Evolutionary conservation across 2,888 invertebrate species (phyloP).

Genomic region (Oxystoma pomonae): DNA sequence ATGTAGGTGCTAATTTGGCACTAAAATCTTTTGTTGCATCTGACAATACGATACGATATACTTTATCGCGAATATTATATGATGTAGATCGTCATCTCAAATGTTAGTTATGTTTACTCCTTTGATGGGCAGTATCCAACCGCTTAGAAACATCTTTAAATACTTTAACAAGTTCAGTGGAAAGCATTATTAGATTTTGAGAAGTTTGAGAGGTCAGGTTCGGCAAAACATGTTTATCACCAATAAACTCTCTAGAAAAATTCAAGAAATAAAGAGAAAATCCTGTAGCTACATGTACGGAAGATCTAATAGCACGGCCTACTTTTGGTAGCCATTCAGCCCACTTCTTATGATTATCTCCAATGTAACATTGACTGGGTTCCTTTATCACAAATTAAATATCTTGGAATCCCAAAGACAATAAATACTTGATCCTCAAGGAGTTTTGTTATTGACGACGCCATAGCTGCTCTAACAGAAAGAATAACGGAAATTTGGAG

Average conservation of each 20-base stretch:
- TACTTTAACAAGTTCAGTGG: conserved; percentile 1
- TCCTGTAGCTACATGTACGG: not conserved
- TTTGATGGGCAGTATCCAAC: not conserved
- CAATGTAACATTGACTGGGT: not conserved
- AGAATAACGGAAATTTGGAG: too few relatives aligned
- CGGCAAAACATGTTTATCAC: too few relatives aligned
- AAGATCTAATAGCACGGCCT: not conserved
- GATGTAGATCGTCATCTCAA: too few relatives aligned
- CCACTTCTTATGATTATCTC: not conserved
- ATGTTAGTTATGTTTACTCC: too few relatives aligned
- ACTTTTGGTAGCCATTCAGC: not conserved
- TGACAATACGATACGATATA: not conserved
- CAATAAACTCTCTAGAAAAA: not conserved
- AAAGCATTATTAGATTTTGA: not conserved
- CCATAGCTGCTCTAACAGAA: too few relatives aligned
- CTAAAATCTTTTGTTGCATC: not conserved
- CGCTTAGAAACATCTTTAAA: not conserved
- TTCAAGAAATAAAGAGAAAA: not conserved
- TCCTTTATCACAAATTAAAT: not conserved
- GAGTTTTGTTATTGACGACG: too few relatives aligned
- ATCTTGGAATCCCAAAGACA: not conserved
- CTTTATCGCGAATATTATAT: not conserved
- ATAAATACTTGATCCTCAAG: not conserved
- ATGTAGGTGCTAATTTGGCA: not conserved
- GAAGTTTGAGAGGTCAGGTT: not conserved